Percentiles rank a stretch among this genome's conserved stretches.
Evolutionary conservation across 2,888 invertebrate species (phyloP).

Genomic region (Entomobrya multifasciata): DNA sequence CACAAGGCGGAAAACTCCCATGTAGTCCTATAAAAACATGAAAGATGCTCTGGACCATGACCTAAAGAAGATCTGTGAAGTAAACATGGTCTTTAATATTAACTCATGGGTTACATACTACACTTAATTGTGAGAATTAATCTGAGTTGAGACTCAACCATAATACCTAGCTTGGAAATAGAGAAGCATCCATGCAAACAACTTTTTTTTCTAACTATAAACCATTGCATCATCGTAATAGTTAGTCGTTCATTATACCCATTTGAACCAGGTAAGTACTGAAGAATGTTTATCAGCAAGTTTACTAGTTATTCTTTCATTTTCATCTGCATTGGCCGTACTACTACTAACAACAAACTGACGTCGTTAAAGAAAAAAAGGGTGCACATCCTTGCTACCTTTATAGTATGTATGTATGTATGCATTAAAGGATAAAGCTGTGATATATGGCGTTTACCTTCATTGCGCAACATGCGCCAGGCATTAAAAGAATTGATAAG

Average conservation of each 20-base stretch:
- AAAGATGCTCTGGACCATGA: conserved; percentile 63
- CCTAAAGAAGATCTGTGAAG: conserved; percentile 44
- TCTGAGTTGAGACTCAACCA: background rate
- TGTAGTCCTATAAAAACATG: conserved; percentile 48
- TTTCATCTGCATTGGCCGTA: no score
- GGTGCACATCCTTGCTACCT: no score
- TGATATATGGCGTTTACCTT: no score
- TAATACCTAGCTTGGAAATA: background rate
- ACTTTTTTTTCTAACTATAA: background rate
- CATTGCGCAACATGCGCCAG: no score
- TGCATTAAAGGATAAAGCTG: no score
- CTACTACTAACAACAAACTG: no score
- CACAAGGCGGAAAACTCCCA: conserved; percentile 66
- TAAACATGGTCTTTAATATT: no score
- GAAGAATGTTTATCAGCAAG: background rate
- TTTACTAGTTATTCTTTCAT: no score
- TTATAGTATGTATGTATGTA: no score
- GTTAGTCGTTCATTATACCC: background rate
- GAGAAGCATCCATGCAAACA: background rate
- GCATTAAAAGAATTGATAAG: no score
- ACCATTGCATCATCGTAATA: background rate
- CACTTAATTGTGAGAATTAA: conserved; percentile 19
- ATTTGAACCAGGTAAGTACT: no score
- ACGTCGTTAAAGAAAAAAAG: no score
- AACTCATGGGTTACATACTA: background rate